phyloP scores from a whole-genome alignment of 2,797 vertebrate genomes.

The Tenualosa ilisha region DNA sequence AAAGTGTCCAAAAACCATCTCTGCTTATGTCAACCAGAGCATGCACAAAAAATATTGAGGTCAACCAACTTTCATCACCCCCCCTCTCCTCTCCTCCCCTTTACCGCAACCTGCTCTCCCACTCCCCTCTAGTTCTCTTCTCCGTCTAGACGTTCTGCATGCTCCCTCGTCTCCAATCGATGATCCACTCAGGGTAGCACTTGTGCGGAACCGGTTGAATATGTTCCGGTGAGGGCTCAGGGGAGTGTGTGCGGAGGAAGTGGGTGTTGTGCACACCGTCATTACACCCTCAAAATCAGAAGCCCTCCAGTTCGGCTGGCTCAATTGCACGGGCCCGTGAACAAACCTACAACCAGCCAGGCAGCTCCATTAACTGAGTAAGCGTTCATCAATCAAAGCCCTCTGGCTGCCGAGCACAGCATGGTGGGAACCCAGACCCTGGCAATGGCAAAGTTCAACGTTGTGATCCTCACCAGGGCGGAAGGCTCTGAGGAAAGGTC shows the following conservation, averaged over 20 bases:
- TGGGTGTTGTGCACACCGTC: background rate
- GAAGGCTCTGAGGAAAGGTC: slow-evolving; percentile 60
- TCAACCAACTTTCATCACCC: slow-evolving; percentile 38
- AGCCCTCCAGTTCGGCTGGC: background rate
- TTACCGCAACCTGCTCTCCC: background rate
- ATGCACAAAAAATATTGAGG: slow-evolving; percentile 22
- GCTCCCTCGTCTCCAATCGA: slow-evolving; percentile 61
- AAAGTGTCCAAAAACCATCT: slow-evolving; percentile 27
- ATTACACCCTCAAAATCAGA: slow-evolving; percentile 4
- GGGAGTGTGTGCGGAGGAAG: background rate
- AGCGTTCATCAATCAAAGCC: slow-evolving; percentile 51
- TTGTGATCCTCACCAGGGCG: slow-evolving; percentile 26
- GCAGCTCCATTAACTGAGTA: slow-evolving; percentile 15
- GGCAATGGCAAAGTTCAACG: slow-evolving; percentile 31
- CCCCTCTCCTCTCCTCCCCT: background rate
- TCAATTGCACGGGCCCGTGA: background rate
- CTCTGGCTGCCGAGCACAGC: slow-evolving; percentile 27
- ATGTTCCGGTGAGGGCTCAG: slow-evolving; percentile 42
- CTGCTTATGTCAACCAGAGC: slow-evolving; percentile 39
- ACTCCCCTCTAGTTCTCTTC: slow-evolving; percentile 20
- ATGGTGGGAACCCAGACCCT: background rate
- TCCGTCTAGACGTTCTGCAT: slow-evolving; percentile 51
- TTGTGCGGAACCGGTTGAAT: slow-evolving; percentile 55
- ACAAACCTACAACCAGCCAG: background rate
- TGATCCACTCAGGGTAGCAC: slow-evolving; percentile 60